These are phyloP conservation scores for Austrolebias charrua DNA, from an alignment of 2,797 vertebrate genomes.

Conservation along the genomic window DNA sequence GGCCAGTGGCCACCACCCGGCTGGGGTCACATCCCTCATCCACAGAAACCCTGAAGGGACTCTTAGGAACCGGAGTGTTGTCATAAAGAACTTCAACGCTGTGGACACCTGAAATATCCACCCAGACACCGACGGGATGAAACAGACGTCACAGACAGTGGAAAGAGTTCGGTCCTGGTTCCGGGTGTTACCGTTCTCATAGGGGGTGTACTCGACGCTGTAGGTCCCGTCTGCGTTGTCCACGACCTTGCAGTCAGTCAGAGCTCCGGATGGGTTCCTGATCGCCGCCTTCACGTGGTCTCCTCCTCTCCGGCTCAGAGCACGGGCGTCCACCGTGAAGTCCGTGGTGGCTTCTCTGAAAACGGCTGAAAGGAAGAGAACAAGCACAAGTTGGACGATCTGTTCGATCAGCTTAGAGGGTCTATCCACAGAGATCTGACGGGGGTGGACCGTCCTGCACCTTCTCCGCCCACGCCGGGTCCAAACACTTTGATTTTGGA, in stretches of 20 bases:
- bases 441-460: slow-evolving; percentile 56
- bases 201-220: slow-evolving; percentile 89
- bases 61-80: slow-evolving; percentile 84
- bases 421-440: background rate
- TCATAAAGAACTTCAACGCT: slow-evolving; percentile 85
- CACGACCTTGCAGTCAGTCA: slow-evolving; percentile 82
- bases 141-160: background rate
- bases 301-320: slow-evolving; percentile 85
- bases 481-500: slow-evolving; percentile 93
- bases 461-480: slow-evolving; percentile 89
- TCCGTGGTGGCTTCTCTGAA: slow-evolving; percentile 92
- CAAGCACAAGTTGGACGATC: background rate
- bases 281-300: slow-evolving; percentile 87
- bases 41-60: slow-evolving; percentile 90
- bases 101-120: slow-evolving; percentile 79
- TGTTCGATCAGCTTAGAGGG: background rate
- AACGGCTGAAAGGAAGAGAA: slow-evolving; percentile 75
- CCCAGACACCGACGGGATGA: background rate
- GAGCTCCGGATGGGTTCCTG: slow-evolving; percentile 84
- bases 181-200: slow-evolving; percentile 86
- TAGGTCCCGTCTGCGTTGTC: slow-evolving; percentile 91
- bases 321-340: slow-evolving; percentile 89
- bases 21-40: slow-evolving; percentile 91
- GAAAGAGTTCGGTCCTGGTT: background rate
- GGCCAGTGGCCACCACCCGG: slow-evolving; percentile 87